phyloP scores from a whole-genome alignment of 1,140 invertebrate genomes.

The Luehdorfia chinensis region DNA sequence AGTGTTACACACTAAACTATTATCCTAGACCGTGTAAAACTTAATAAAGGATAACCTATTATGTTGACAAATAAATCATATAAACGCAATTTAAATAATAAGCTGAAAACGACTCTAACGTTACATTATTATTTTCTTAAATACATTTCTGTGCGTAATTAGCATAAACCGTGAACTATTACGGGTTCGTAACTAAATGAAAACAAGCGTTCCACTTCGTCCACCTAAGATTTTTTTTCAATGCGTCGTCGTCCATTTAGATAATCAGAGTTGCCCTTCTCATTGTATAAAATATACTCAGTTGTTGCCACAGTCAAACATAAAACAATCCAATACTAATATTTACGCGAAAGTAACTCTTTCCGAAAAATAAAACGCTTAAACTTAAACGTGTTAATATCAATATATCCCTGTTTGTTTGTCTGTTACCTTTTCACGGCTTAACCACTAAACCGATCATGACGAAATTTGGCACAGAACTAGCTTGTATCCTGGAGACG shows the following conservation, averaged over 20 bases:
- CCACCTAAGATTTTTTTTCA: slow-evolving; percentile 30
- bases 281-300: slow-evolving; percentile 3
- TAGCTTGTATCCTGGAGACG: too few relatives aligned
- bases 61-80: slow-evolving; percentile 54
- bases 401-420: too few relatives aligned
- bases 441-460: too few relatives aligned
- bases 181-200: slow-evolving; percentile 16
- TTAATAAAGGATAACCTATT: slow-evolving; percentile 38
- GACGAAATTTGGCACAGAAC: too few relatives aligned
- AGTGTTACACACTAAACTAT: slow-evolving; percentile 5
- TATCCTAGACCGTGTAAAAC: slow-evolving; percentile 15
- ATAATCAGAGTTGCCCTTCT: slow-evolving; percentile 20
- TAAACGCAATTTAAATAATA: slow-evolving; percentile 36
- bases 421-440: too few relatives aligned
- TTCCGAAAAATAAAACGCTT: too few relatives aligned
- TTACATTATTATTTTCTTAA: slow-evolving; percentile 24
- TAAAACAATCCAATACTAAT: too few relatives aligned
- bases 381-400: too few relatives aligned
- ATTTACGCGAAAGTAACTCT: too few relatives aligned
- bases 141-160: slow-evolving; percentile 8
- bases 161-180: slow-evolving; percentile 4
- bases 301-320: too few relatives aligned
- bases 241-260: slow-evolving; percentile 37
- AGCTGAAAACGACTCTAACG: slow-evolving; percentile 13
- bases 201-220: slow-evolving; percentile 22